Evolutionary conservation across 2,888 invertebrate species (phyloP), one percentile per base, ranked within the genome.

Genomic region (Limnephilus marmoratus): DNA sequence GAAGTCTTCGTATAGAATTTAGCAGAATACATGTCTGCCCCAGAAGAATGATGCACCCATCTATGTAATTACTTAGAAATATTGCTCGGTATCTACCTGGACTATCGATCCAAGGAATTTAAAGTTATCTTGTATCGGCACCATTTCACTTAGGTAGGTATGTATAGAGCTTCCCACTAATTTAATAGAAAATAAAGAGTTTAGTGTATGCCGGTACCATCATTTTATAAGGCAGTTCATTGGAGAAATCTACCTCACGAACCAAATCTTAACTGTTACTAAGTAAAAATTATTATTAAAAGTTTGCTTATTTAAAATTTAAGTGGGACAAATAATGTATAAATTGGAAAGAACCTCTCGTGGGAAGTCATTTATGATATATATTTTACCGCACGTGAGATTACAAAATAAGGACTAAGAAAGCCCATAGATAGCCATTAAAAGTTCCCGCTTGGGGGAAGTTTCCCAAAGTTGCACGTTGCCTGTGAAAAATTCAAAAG

Each of bases 371-470:
- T 85, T 85, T 85, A 85, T 85, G 85, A 85, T 41, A 37, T 45
- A 86, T 86, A 86, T n/a, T 86, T 45, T n/a, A 45, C 45, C 86
- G 86, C 49, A 88, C 41, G 81, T 80, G 85, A 53, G 92, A 90
- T 92, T 81, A 91, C 45, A 90, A 92, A 89, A 91, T 85, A 83
- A 89, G 29, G 45, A 34, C 80, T 82, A 37, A 81, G 85, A 90
- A 90, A 81, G 87, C 37, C 82, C 90, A 87, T 92, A 90, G 92
- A 92, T 85, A 92, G 90, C 90, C 82, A 92, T 92, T 92, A 90
- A 90, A 92, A 92, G 86, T 92, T 90, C 83, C 29, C 81, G 81
- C 90, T 91, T 49, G 29, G 80, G 68, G 49, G 83, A 92, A 92
- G 90, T 92, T 92, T 90, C 82, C 45, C 29, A 34, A 85, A 85